Evolutionary conservation across 2,113 vertebrate species (phyloP), one percentile per base, ranked within the genome.

Genomic region (Notechis scutatus): DNA sequence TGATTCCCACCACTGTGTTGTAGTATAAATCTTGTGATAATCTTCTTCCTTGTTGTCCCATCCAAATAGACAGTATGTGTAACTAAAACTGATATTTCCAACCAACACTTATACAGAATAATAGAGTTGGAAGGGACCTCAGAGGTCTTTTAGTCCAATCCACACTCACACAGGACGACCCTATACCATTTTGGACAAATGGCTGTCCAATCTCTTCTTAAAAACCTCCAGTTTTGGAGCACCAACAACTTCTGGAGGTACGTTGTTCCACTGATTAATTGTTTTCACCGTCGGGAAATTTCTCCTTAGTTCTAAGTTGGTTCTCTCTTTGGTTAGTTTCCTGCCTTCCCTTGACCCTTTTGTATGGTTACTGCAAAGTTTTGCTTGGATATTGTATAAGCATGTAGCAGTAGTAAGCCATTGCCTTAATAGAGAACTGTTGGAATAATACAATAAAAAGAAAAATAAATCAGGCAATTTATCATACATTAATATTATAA

Each of bases 401-500:
- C 34, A 81, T 81, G n/a, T 9, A 39, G 6, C 34, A n/a, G 15
- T 54, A 88, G 29, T 55, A 88, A 54, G 18, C 20, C 54, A 90
- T 47, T 74, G 88, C 21, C 87, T 2, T 39, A 14, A 50, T 88
- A 87, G 92, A 94, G 91, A 91, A 93, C 8, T 57, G 59, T 92
- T 69, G 3, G 94, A 69, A 90, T 59, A 59, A 20, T 87, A 47
- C 91, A 91, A 93, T 92, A 90, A 90, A n/a, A 39, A 94, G n/a
- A 34, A 90, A 59, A 94, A 91, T 87, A 85, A 39, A 90, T 12
- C 6, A 29, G 10, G 90, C 34, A 93, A 94, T 94, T 96, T 94
- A 89, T 55, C 92, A 87, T 93, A 95, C 69, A 92, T 55, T 95
- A 94, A 52, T 92, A 61, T 92, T 64, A 93, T 74, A 93, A 95